These are phyloP conservation scores for Euura saliciscinereae DNA, from an alignment of 1,140 invertebrate species.

Conservation along the genomic window DNA sequence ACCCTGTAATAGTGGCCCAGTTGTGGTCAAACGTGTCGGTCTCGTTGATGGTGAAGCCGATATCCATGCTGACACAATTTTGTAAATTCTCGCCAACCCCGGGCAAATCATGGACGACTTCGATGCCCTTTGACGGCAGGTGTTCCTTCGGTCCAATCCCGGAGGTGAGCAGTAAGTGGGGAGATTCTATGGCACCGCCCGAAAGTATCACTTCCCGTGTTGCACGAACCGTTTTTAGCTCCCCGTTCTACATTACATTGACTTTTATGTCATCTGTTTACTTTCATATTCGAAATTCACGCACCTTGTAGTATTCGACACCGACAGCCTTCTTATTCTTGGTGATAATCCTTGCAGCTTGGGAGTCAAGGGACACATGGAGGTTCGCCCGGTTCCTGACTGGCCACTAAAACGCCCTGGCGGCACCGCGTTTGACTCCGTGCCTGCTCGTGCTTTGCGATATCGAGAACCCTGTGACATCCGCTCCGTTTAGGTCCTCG, in stretches of 20 bases:
- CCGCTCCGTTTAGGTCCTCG: conserved; percentile 65
- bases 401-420: conserved; percentile 71
- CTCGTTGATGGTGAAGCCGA: conserved; percentile 59
- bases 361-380: conserved; percentile 71
- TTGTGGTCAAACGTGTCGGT: conserved; percentile 65
- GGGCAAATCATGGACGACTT: conserved; percentile 66
- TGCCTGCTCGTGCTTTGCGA: conserved; percentile 62
- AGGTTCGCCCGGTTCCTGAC: conserved; percentile 69
- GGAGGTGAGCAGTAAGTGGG: conserved; percentile 72
- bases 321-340: conserved; percentile 65
- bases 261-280: too few relatives aligned
- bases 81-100: conserved; percentile 80
- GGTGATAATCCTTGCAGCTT: conserved; percentile 67
- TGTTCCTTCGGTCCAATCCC: conserved; percentile 72
- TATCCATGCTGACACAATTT: conserved; percentile 70
- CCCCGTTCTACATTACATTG: conserved; percentile 26
- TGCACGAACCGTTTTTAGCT: conserved; percentile 38
- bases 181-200: conserved; percentile 68
- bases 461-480: conserved; percentile 55
- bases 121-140: conserved; percentile 53
- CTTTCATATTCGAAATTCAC: not conserved
- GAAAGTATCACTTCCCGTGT: conserved; percentile 61
- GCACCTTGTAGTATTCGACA: conserved; percentile 62
- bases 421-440: conserved; percentile 71
- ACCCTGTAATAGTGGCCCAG: conserved; percentile 66